Percentiles rank a stretch among this genome's conserved stretches.
phyloP scores from a whole-genome alignment of 1,140 invertebrate genomes.

The Drosophila orena region DNA sequence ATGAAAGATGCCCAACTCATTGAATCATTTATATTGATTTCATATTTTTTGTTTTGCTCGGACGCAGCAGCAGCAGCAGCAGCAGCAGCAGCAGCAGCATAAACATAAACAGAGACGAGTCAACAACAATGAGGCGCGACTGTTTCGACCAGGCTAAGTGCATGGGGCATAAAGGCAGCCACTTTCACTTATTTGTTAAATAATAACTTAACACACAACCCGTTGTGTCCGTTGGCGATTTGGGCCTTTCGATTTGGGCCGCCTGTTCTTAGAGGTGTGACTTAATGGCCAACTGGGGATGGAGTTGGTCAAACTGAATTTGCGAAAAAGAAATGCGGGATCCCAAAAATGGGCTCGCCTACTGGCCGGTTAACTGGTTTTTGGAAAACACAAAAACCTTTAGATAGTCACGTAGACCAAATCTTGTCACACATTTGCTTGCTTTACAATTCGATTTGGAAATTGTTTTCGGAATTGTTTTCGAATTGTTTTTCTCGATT shows the following conservation, averaged over 20 bases:
- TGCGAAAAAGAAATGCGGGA: slow-evolving; percentile 35
- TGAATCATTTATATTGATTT: slow-evolving; percentile 83
- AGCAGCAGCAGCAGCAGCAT: slow-evolving; percentile 60
- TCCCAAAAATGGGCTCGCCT: slow-evolving; percentile 6
- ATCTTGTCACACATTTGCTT: slow-evolving; percentile 2
- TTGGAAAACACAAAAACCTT: slow-evolving; percentile 48
- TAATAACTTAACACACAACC: slow-evolving; percentile 63
- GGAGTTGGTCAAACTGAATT: slow-evolving; percentile 19
- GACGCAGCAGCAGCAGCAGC: slow-evolving; percentile 65
- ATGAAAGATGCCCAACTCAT: slow-evolving; percentile 74
- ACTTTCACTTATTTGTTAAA: slow-evolving; percentile 82
- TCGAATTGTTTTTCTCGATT: slow-evolving; percentile 4
- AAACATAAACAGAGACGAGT: slow-evolving; percentile 66
- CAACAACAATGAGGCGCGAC: slow-evolving; percentile 70
- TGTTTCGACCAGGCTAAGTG: slow-evolving; percentile 67
- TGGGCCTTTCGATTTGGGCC: slow-evolving; percentile 20
- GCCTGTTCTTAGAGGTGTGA: slow-evolving; percentile 56
- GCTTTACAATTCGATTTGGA: slow-evolving; percentile 8
- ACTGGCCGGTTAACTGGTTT: slow-evolving; percentile 27
- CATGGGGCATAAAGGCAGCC: slow-evolving; percentile 67
- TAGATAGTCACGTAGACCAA: slow-evolving; percentile 71
- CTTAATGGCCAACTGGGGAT: slow-evolving; percentile 15
- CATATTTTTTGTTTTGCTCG: slow-evolving; percentile 69
- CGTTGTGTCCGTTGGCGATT: slow-evolving; percentile 4
- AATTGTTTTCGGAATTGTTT: too few relatives aligned